These are phyloP conservation scores for Campoplex nolae DNA, from an alignment of 2,888 invertebrate species.

Conservation along the genomic window DNA sequence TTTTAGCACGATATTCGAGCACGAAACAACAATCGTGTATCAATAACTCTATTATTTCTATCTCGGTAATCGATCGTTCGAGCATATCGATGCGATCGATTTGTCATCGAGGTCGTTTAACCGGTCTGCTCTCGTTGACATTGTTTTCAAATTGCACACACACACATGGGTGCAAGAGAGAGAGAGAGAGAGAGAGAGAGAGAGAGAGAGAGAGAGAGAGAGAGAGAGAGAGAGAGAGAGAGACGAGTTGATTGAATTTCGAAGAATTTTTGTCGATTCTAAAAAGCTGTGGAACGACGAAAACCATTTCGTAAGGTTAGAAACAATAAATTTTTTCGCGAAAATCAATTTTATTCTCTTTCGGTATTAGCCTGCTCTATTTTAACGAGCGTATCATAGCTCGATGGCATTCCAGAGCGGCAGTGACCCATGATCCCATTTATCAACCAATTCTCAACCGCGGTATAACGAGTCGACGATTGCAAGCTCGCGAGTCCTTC, in stretches of 20 bases:
- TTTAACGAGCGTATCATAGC: neutral
- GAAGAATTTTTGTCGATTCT: neutral
- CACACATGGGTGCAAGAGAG: neutral
- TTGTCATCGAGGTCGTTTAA: slow-evolving; percentile 20
- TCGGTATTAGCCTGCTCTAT: neutral
- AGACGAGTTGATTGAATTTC: neutral
- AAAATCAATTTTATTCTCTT: neutral
- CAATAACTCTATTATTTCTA: slow-evolving; percentile 18
- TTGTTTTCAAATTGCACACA: neutral
- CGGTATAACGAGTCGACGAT: slow-evolving; percentile 34
- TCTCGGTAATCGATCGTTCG: slow-evolving; percentile 31
- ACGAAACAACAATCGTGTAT: neutral
- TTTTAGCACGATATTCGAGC: neutral
- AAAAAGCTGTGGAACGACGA: neutral
- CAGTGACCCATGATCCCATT: slow-evolving; percentile 28
- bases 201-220: slow-evolving; percentile 22
- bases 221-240: slow-evolving; percentile 14
- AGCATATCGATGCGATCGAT: slow-evolving; percentile 43
- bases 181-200: slow-evolving; percentile 23
- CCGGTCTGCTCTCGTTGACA: slow-evolving; percentile 4
- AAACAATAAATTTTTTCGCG: too few relatives aligned
- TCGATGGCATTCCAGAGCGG: slow-evolving; percentile 28
- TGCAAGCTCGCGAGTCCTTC: neutral
- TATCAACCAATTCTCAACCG: slow-evolving; percentile 41
- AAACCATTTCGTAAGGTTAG: neutral